Base-by-base conservation (phyloP, 2,888 invertebrate species). In the Allacma fusca region DNA sequence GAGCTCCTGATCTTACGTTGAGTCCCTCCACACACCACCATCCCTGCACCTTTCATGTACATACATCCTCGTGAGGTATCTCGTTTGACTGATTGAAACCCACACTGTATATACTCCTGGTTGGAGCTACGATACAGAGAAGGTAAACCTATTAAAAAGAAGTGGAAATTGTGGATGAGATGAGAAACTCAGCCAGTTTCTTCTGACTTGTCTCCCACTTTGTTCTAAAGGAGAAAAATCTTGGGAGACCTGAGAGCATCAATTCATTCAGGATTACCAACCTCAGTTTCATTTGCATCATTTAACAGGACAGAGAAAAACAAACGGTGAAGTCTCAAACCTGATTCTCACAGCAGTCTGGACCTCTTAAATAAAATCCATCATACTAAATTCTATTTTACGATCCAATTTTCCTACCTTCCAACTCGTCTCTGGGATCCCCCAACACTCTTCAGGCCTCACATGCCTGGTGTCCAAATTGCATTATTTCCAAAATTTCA, bases 231-330 rank as follows among this genome's bases (percentile, higher is more conserved):
- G 29, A 23, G 23, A 65, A 28, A 50, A 4, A 12, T 65, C 65
- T 65, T 65, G 26, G 50, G 19, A 65, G 29, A 24, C 62, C 62
- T 62, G 13, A 70, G 50, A 57, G 21, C 44, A n/a, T 72, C 29
- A 23, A 72, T 72, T 26, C 28, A 72, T 29, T 73, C 21, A 73
- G 24, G 62, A 73, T 29, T 29, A 73, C 62, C 28, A 72, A n/a
- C 29, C 24, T 73, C 62, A 64, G 73, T 62, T 73, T 73, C 73
- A 73, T 73, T 73, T 73, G 73, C 73, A 73, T 62, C 73, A 62
- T 40, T 73, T 64, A 2, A 62, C 40, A 50, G 19, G 57, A 71
- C 26, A 57, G 71, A 57, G 71, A 71, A 71, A 71, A 71, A 57
- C 28, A 65, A 65, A 26, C 26, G 26, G 65, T 29, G 29, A 65